Percentiles rank a stretch among this genome's conserved stretches.
phyloP scores from a whole-genome alignment of 2,888 invertebrate species.

The Suillia variegata region DNA sequence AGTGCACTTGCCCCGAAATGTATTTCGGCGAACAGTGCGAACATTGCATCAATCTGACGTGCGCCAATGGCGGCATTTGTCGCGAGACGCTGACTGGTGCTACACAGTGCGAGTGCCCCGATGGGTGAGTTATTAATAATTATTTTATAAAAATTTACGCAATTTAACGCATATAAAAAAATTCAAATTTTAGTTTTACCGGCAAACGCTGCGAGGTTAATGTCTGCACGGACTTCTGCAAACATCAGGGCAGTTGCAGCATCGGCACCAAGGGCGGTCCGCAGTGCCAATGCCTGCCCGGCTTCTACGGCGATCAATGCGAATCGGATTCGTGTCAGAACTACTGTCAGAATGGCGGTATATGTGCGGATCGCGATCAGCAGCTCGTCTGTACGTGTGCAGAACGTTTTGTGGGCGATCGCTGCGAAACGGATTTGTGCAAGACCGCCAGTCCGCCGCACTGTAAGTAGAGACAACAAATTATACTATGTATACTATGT shows the following conservation, averaged over 20 bases:
- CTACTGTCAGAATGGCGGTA: constrained; percentile 65
- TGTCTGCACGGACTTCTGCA: constrained; percentile 66
- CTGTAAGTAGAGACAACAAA: constrained; percentile 40
- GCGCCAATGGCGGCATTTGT: constrained; percentile 70
- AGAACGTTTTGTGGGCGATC: constrained; percentile 54
- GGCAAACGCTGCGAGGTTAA: constrained; percentile 69
- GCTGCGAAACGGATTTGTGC: constrained; percentile 67
- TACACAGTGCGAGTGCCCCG: constrained; percentile 65
- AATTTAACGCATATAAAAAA: constrained; percentile 61
- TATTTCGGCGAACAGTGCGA: constrained; percentile 66
- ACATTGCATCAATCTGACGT: constrained; percentile 65
- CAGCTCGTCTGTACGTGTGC: constrained; percentile 52
- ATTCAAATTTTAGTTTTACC: constrained; percentile 54
- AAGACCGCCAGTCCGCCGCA: constrained; percentile 56
- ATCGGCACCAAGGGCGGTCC: constrained; percentile 57
- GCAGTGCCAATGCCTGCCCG: constrained; percentile 51
- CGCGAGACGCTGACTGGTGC: constrained; percentile 57
- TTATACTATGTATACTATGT: not conserved
- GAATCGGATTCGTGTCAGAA: constrained; percentile 64
- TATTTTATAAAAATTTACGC: not conserved
- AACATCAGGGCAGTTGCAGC: constrained; percentile 63
- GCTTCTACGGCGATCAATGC: constrained; percentile 63
- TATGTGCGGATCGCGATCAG: constrained; percentile 47
- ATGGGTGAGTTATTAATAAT: constrained; percentile 60
- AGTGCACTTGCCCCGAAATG: constrained; percentile 65